Evolutionary conservation across 2,113 vertebrate species (phyloP).

Genomic region (western clawed frog (Xenopus tropicalis)): UCB_Xtro_10.0 CM004447.2:142792501-142793000

Average conservation of each 20-base stretch:
- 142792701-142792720: too few species aligned
- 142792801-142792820: slow-evolving; percentile 20
- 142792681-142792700: too few species aligned
- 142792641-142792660: too few species aligned
- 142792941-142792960: neutral
- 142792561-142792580: too few species aligned
- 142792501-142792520: too few species aligned
- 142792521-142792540: too few species aligned
- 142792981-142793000: neutral
- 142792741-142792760: neutral
- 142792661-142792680: too few species aligned
- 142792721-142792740: too few species aligned
- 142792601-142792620: too few species aligned
- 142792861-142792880: neutral
- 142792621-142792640: too few species aligned
- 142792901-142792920: neutral
- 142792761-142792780: neutral
- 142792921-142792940: neutral
- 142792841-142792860: neutral
- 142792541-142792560: too few species aligned
- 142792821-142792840: neutral
- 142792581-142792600: too few species aligned
- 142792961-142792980: neutral
- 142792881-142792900: neutral
- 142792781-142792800: neutral